These are phyloP conservation scores for Patella ulyssiponensis DNA, from an alignment of 2,888 invertebrate genomes.

Conservation along the genomic window DNA sequence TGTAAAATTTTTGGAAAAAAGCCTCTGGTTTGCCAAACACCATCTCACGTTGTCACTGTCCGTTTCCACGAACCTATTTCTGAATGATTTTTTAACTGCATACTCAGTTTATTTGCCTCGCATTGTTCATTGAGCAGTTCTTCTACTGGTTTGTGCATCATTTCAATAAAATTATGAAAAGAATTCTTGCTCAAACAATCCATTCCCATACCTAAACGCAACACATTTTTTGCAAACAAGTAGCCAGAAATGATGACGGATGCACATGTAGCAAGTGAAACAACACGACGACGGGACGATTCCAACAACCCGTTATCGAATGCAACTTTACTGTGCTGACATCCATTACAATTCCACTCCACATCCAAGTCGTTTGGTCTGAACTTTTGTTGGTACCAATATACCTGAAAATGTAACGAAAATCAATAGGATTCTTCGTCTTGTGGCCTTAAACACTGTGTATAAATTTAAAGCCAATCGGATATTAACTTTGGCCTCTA, in stretches of 20 bases:
- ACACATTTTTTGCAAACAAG: neutral
- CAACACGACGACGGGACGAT: neutral
- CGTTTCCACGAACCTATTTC: neutral
- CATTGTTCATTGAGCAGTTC: neutral
- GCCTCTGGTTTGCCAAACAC: neutral
- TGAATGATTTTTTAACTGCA: neutral
- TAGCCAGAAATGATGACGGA: neutral
- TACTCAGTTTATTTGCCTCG: neutral
- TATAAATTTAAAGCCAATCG: no score
- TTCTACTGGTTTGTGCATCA: neutral
- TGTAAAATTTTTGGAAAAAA: neutral
- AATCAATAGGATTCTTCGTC: no score
- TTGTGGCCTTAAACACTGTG: no score
- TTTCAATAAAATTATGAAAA: neutral
- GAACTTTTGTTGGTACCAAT: no score
- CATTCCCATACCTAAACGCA: neutral
- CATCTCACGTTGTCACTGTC: neutral
- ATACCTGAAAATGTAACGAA: no score
- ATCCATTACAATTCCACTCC: neutral
- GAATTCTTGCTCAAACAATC: neutral
- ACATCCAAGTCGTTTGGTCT: no score
- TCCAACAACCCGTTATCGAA: neutral
- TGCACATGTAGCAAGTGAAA: neutral
- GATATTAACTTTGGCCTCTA: no score
- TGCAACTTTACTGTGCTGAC: neutral